Conservation (phyloP, 2,113 vertebrate species). For the Chelonoidis abingdonii region DNA sequence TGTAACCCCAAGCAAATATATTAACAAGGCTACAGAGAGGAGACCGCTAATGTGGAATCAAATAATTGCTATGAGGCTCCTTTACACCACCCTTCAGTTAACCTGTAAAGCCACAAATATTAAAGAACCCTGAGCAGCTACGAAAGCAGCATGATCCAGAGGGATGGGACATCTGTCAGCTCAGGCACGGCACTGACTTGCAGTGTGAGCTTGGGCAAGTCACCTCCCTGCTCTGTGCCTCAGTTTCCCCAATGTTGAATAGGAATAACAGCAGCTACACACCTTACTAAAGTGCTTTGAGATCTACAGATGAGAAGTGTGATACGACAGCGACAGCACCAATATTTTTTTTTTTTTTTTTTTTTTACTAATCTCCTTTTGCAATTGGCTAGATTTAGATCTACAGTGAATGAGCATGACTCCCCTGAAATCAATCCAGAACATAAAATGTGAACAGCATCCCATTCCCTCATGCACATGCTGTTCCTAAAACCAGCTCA, state of each 20-base stretch:
- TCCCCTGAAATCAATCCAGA: conserved; percentile 22
- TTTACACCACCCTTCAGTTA: not conserved
- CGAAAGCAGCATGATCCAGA: not conserved
- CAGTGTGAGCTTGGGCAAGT: rapidly evolving
- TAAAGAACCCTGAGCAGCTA: not conserved
- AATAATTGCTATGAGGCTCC: not conserved
- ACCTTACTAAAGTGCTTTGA: not conserved
- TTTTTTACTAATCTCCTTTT: conserved; percentile 71
- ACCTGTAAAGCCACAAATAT: not conserved
- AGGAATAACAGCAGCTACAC: rapidly evolving
- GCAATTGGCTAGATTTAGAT: conserved; percentile 66
- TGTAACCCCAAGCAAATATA: not conserved
- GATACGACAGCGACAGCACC: not conserved
- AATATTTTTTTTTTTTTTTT: conserved; percentile 57
- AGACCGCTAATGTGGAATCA: not conserved
- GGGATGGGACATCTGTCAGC: not conserved
- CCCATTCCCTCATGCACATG: not conserved
- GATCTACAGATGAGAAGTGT: not conserved
- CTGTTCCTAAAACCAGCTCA: conserved; percentile 66
- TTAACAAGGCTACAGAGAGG: not conserved
- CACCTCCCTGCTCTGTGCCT: rapidly evolving
- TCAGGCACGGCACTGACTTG: not conserved
- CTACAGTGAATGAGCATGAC: conserved; percentile 43
- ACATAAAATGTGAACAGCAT: not conserved
- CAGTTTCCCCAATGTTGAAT: not conserved